phyloP scores from a whole-genome alignment of 2,888 invertebrate species.

The Watsonalla binaria region DNA sequence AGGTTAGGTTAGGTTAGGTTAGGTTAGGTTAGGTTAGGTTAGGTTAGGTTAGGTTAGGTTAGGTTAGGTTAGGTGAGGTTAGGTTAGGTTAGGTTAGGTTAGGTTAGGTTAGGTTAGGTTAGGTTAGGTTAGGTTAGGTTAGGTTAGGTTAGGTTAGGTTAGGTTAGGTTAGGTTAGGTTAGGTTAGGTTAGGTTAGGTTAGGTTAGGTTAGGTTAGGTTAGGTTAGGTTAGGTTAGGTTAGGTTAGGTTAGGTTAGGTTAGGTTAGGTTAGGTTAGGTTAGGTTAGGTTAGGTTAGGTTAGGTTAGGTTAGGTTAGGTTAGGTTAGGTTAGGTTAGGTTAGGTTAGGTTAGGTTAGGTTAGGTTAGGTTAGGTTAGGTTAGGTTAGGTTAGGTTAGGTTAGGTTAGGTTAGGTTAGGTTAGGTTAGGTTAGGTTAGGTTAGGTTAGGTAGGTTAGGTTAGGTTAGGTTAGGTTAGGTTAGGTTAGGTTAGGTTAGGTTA shows the following conservation, averaged over 20 bases:
- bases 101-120: constrained; percentile 14
- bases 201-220: constrained; percentile 25
- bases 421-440: no score
- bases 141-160: constrained; percentile 24
- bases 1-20: constrained; percentile 18
- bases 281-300: constrained; percentile 26
- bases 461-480: no score
- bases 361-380: constrained; percentile 21
- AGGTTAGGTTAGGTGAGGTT: constrained; percentile 20
- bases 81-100: constrained; percentile 18
- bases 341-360: constrained; percentile 29
- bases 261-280: constrained; percentile 21
- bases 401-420: no score
- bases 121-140: constrained; percentile 15
- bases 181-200: constrained; percentile 26
- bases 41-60: constrained; percentile 18
- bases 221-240: constrained; percentile 20
- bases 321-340: constrained; percentile 29
- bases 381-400: no score
- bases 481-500: no score
- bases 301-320: constrained; percentile 27
- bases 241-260: constrained; percentile 20
- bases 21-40: constrained; percentile 20
- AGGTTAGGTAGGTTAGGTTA: no score
- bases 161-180: constrained; percentile 24